phyloP scores from a whole-genome alignment of 2,888 invertebrate genomes.

The Lasioglossum marginatum region DNA sequence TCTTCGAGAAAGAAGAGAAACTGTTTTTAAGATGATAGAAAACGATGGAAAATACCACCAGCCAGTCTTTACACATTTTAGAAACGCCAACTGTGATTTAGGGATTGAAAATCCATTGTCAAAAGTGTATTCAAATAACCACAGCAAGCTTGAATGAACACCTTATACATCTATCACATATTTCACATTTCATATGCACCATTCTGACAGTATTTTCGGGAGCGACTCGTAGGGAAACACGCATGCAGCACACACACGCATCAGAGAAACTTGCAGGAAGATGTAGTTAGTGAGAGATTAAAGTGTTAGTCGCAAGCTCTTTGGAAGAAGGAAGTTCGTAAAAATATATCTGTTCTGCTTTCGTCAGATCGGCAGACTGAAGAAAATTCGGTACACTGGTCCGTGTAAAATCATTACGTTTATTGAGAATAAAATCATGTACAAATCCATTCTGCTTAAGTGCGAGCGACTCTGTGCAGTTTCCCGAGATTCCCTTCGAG shows the following conservation, averaged over 20 bases:
- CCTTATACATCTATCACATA: background rate
- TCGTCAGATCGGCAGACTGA: conserved; percentile 30
- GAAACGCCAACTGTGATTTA: background rate
- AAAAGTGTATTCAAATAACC: background rate
- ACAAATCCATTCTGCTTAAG: conserved; percentile 55
- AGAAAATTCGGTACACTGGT: conserved; percentile 75
- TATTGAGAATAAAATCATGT: conserved; percentile 75
- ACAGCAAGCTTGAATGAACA: background rate
- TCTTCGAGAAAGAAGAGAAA: too few species aligned
- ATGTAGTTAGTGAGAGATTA: conserved; percentile 77
- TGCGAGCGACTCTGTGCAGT: conserved; percentile 38
- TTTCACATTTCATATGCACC: conserved; percentile 9
- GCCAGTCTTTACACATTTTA: background rate
- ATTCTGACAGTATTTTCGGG: background rate
- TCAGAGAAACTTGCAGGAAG: conserved; percentile 50
- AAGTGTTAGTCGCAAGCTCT: conserved; percentile 81
- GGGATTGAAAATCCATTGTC: background rate
- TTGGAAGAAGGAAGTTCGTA: conserved; percentile 73
- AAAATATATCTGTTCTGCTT: conserved; percentile 9
- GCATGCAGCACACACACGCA: conserved; percentile 39
- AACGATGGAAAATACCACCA: background rate
- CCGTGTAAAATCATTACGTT: conserved; percentile 72
- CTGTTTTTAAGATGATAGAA: background rate
- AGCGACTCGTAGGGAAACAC: background rate
- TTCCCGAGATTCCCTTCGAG: background rate